Percentiles rank a stretch among this genome's conserved stretches.
These are phyloP conservation scores for Malaclemys terrapin DNA, from an alignment of 2,113 vertebrate genomes.

Conservation along the genomic window DNA sequence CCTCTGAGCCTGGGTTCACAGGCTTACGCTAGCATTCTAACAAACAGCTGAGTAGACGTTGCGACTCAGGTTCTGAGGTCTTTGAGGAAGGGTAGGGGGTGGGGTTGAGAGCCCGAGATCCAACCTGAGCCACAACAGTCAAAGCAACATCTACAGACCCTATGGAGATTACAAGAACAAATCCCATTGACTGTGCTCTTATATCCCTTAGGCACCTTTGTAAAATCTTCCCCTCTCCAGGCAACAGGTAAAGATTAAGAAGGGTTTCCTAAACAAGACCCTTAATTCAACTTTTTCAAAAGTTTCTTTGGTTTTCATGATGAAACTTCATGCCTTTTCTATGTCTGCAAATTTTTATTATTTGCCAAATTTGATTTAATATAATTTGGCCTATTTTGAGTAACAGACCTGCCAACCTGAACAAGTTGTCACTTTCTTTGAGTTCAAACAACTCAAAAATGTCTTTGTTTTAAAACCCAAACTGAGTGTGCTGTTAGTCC, in stretches of 20 bases:
- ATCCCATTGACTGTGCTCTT: neutral
- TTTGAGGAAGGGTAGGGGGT: neutral
- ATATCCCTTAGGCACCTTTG: neutral
- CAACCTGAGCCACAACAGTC: neutral
- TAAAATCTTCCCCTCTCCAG: neutral
- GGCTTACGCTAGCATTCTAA: neutral
- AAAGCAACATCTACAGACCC: neutral
- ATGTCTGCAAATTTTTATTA: neutral
- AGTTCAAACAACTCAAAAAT: neutral
- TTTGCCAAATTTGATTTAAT: constrained; percentile 2
- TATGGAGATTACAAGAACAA: neutral
- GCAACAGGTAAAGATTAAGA: neutral
- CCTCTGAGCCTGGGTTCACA: neutral
- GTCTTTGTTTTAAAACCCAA: neutral
- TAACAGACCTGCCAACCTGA: neutral
- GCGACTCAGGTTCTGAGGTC: neutral
- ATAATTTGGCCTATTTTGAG: neutral
- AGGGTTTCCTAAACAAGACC: neutral
- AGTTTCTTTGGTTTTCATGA: neutral
- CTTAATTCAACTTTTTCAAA: neutral
- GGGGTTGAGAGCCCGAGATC: neutral
- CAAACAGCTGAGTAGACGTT: neutral
- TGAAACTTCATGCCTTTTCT: neutral
- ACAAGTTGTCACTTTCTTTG: neutral
- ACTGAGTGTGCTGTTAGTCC: neutral